Evolutionary conservation across 2,113 vertebrate species (phyloP).

Genomic region (Helogale parvula): DNA sequence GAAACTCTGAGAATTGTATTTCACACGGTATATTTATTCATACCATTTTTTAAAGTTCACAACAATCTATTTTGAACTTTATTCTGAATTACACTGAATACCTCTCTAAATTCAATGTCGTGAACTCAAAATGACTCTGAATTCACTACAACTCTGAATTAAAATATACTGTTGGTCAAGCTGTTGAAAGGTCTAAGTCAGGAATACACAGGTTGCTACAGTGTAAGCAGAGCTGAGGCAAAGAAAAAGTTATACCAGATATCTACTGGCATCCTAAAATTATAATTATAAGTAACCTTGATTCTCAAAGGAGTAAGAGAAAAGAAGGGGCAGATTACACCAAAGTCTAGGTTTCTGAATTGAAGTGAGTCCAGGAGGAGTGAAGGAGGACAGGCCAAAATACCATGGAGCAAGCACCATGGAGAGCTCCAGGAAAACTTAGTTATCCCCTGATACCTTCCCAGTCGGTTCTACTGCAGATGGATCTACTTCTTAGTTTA

Average conservation of each 20-base stretch:
- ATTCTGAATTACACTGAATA: neutral
- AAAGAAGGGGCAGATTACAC: neutral
- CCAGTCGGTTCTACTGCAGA: neutral
- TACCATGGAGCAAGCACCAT: conserved; percentile 3
- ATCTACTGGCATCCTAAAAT: neutral
- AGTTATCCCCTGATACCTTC: neutral
- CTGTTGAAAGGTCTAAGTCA: neutral
- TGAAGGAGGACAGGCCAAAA: neutral
- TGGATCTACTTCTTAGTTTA: neutral
- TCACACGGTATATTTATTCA: neutral
- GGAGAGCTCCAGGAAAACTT: conserved; percentile 41
- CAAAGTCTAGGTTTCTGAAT: neutral
- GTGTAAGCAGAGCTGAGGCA: neutral
- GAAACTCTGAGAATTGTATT: neutral
- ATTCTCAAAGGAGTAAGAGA: neutral
- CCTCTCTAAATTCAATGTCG: neutral
- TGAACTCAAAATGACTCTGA: neutral
- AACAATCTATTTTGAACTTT: neutral
- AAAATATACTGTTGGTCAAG: neutral
- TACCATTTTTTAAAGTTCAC: neutral
- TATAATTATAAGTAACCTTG: neutral
- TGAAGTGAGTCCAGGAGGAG: neutral
- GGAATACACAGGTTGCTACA: neutral
- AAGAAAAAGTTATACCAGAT: neutral
- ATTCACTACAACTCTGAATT: neutral